Evolutionary conservation across 2,888 invertebrate genomes (phyloP).

Genomic region (Pristionchus japonicus): DNA sequence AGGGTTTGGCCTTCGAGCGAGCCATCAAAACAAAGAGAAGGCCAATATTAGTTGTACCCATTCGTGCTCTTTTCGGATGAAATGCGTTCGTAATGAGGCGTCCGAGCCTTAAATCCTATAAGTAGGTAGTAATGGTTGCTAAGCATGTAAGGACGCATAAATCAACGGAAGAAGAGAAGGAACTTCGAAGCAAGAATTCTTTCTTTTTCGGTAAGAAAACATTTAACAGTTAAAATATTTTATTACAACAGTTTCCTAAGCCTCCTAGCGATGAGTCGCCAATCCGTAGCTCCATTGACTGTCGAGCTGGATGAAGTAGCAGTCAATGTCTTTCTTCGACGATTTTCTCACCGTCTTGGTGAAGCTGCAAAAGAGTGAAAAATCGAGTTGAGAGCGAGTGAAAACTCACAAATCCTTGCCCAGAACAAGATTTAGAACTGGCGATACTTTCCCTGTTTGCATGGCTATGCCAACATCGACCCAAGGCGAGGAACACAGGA

Average conservation of each 20-base stretch:
- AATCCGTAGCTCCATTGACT: not conserved
- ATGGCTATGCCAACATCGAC: not conserved
- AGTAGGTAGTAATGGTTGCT: too few species aligned
- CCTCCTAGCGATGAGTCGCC: not conserved
- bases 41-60: too few species aligned
- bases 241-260: not conserved
- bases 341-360: not conserved
- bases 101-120: too few species aligned
- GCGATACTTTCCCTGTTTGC: not conserved
- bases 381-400: too few species aligned
- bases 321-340: not conserved
- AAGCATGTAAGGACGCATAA: too few species aligned
- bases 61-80: too few species aligned
- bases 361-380: not conserved
- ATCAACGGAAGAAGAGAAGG: too few species aligned
- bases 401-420: not conserved
- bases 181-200: too few species aligned
- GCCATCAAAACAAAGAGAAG: too few species aligned
- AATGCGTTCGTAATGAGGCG: too few species aligned
- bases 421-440: not conserved
- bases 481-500: not conserved
- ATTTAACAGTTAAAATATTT: not conserved
- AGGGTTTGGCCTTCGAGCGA: too few species aligned
- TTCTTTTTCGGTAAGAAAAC: too few species aligned
- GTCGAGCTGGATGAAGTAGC: not conserved